Conservation (phyloP, 2,888 invertebrate genomes). For the Sinopyrophorus schimmeli region DNA sequence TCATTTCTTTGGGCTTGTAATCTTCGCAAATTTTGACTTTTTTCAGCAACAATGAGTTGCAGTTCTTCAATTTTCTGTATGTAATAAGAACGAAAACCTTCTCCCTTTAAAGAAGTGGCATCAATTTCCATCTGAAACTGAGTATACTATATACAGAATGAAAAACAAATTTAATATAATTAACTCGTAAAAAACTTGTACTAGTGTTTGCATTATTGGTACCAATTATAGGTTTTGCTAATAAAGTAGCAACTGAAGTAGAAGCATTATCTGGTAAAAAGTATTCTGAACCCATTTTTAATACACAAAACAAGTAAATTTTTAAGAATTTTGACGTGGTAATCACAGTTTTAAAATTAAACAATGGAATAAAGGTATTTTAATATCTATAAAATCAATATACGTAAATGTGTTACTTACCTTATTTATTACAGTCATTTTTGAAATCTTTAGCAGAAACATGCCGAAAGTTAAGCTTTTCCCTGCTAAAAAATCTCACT, state of each 20-base stretch:
- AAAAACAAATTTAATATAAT: not conserved
- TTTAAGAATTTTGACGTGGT: constrained; percentile 25
- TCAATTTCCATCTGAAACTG: constrained; percentile 82
- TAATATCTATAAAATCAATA: not conserved
- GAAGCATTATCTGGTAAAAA: constrained; percentile 8
- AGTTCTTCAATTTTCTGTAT: constrained; percentile 98
- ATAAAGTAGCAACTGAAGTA: not conserved
- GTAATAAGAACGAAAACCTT: constrained; percentile 94
- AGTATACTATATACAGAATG: constrained; percentile 34
- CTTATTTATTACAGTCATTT: constrained; percentile 42
- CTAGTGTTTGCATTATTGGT: no score
- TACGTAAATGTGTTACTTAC: constrained; percentile 19
- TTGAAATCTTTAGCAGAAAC: constrained; percentile 6
- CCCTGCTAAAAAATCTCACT: no score
- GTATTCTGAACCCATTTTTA: constrained; percentile 18
- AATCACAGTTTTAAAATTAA: constrained; percentile 7
- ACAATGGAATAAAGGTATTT: constrained; percentile 22
- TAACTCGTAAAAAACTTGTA: not conserved
- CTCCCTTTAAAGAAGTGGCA: constrained; percentile 67
- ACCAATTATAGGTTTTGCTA: constrained; percentile 9
- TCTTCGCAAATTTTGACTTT: constrained; percentile 94
- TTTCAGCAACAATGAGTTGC: constrained; percentile 94
- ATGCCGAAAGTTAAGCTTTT: no score
- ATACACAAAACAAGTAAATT: constrained; percentile 6
- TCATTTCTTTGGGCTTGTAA: constrained; percentile 98